Evolutionary conservation across 2,797 vertebrate species (phyloP).

Genomic region (Tachyglossus aculeatus): DNA sequence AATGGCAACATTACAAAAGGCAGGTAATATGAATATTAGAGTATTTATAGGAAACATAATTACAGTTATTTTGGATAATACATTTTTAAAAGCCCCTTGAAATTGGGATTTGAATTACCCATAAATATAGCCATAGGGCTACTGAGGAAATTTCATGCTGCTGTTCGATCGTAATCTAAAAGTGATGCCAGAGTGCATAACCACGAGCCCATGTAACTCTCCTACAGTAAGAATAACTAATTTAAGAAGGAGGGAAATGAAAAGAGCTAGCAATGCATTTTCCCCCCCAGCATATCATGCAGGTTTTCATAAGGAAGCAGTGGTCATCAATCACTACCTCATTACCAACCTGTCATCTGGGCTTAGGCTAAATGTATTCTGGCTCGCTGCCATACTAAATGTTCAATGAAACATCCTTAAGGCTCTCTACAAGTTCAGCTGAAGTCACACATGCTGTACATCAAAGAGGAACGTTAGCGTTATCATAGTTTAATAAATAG

Average conservation of each 20-base stretch:
- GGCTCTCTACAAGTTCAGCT: constrained; percentile 84
- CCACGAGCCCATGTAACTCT: constrained; percentile 58
- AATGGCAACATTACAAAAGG: constrained; percentile 40
- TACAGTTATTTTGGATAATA: constrained; percentile 50
- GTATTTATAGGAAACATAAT: constrained; percentile 38
- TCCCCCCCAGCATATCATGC: constrained; percentile 80
- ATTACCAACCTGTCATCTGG: constrained; percentile 84
- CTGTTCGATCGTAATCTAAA: constrained; percentile 60
- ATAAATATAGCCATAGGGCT: constrained; percentile 53
- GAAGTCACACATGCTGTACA: constrained; percentile 80
- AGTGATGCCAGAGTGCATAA: constrained; percentile 59
- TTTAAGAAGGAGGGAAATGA: constrained; percentile 71
- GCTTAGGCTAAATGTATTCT: constrained; percentile 85
- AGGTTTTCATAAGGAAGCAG: constrained; percentile 81
- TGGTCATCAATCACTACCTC: constrained; percentile 86
- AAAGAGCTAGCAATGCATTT: constrained; percentile 76
- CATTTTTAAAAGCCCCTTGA: constrained; percentile 48
- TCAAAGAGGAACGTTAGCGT: constrained; percentile 80
- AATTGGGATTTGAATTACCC: constrained; percentile 65
- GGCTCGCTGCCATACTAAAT: constrained; percentile 84
- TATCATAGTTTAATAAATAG: constrained; percentile 84
- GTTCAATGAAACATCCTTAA: constrained; percentile 89
- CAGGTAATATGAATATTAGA: constrained; percentile 49
- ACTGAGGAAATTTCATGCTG: constrained; percentile 51
- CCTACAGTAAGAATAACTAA: constrained; percentile 72